phyloP scores from a whole-genome alignment of 1,140 invertebrate genomes.

The Lineus longissimus region DNA sequence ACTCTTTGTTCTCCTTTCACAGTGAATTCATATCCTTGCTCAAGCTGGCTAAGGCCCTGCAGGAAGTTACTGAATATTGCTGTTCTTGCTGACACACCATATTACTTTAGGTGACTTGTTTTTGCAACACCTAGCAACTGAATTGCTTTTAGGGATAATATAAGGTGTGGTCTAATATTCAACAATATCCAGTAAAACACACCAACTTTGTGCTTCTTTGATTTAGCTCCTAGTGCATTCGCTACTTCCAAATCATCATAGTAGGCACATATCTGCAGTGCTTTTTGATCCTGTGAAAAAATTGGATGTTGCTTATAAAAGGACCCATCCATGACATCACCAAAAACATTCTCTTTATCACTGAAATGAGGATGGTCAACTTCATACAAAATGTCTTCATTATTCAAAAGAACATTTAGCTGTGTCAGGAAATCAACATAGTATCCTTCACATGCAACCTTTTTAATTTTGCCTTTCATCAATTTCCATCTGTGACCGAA shows the following conservation, averaged over 20 bases:
- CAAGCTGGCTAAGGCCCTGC: background rate
- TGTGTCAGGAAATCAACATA: too few species aligned
- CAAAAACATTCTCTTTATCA: too few species aligned
- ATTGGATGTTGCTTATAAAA: slow-evolving; percentile 1
- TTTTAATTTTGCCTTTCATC: too few species aligned
- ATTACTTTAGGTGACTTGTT: background rate
- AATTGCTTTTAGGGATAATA: background rate
- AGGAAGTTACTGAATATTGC: background rate
- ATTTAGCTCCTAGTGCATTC: background rate
- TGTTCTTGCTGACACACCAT: too few species aligned
- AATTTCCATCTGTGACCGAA: too few species aligned
- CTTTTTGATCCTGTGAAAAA: background rate
- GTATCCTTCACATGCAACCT: too few species aligned
- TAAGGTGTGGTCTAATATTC: background rate
- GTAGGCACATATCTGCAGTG: background rate
- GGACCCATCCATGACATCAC: background rate
- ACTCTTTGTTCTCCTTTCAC: background rate
- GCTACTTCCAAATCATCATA: slow-evolving; percentile 2
- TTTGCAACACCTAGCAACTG: background rate
- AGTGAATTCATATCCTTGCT: background rate
- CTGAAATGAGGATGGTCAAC: too few species aligned
- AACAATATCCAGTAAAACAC: background rate
- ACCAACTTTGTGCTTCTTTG: background rate
- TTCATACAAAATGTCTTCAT: too few species aligned
- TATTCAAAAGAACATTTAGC: too few species aligned